Evolutionary conservation across 1,140 invertebrate genomes (phyloP), one percentile per base, ranked within the genome.

Genomic region (Zaprionus nigranus): DNA sequence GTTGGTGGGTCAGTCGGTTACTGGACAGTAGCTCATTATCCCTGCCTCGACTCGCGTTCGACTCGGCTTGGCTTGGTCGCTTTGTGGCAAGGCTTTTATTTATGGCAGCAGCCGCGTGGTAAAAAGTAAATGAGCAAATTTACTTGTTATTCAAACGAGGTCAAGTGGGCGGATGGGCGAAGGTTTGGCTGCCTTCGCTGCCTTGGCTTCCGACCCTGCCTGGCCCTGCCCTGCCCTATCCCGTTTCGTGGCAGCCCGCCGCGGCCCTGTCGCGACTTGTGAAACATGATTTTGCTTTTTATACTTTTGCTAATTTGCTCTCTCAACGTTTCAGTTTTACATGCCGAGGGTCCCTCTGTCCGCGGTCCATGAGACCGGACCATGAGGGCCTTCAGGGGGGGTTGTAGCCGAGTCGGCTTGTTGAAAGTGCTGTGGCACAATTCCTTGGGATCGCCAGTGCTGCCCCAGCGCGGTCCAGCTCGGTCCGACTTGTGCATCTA

Each of bases 281-380:
- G 84, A 84, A 88, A 88, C 84, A 88, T 88, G 84, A 88, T 88
- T 88, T 88, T 81, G 81, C 84, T 88, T 84, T 88, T 88, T 88
- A 88, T 87, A 69, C 78, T 78, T 85, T 87, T 82, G 60, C 84
- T 88, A 87, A 87, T 87, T 87, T 87, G 73, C 80, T 78, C 72
- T 78, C 78, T 88, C 68, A 65, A 81, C 83, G 78, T 88, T 87
- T 83, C 66, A 87, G 86, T 87, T 82, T 61, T 59, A 77, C 68
- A 79, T 67, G 79, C 71, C 65, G 79, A 82, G 79, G 75, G 75
- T 62, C 34, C 51, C 13, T 46, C n/a, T 46, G 40, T 46, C n/a
- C 40, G 40, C n/a, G n/a, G 5, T 17, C 40, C 40, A 43, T 5
- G 36, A 13, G 22, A 40, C 11, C 38, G n/a, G 22, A 40, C 11